A percentile compares a stretch with the other conserved stretches of the same genome.
phyloP scores from a whole-genome alignment of 1,140 invertebrate species.

The Chymomyza costata region DNA sequence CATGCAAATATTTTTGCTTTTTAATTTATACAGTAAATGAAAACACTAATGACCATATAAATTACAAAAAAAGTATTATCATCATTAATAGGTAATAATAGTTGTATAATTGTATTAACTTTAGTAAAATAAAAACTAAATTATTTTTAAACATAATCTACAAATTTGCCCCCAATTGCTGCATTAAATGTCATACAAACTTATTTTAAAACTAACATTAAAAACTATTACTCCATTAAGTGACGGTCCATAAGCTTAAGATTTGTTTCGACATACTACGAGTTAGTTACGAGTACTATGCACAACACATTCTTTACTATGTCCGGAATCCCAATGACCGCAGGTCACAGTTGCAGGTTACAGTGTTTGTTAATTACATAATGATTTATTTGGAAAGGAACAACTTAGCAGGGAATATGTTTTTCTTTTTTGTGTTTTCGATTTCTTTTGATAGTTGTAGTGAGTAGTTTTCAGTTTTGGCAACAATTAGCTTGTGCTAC shows the following conservation, averaged over 20 bases:
- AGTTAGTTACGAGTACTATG: too few species aligned
- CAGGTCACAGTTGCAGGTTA: too few species aligned
- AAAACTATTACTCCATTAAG: background rate
- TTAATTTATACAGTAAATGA: conserved; percentile 12
- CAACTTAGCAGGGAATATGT: background rate
- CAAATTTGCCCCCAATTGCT: too few species aligned
- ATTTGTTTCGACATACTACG: background rate
- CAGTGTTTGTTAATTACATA: too few species aligned
- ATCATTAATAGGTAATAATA: conserved; percentile 9
- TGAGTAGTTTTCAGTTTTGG: too few species aligned
- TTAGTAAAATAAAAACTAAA: conserved; percentile 8
- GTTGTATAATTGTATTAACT: conserved; percentile 11
- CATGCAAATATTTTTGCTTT: conserved; percentile 12
- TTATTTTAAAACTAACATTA: background rate
- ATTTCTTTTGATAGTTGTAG: background rate
- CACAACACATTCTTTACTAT: too few species aligned
- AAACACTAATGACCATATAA: background rate
- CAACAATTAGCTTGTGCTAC: conserved; percentile 11
- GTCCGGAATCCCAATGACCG: too few species aligned
- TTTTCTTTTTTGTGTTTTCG: too few species aligned
- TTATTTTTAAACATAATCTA: background rate
- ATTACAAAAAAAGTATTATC: conserved; percentile 3
- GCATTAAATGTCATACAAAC: too few species aligned
- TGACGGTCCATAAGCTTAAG: background rate
- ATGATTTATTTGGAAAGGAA: background rate